These are phyloP conservation scores for Euleptes europaea DNA, from an alignment of 2,113 vertebrate genomes.

Conservation along the genomic window DNA sequence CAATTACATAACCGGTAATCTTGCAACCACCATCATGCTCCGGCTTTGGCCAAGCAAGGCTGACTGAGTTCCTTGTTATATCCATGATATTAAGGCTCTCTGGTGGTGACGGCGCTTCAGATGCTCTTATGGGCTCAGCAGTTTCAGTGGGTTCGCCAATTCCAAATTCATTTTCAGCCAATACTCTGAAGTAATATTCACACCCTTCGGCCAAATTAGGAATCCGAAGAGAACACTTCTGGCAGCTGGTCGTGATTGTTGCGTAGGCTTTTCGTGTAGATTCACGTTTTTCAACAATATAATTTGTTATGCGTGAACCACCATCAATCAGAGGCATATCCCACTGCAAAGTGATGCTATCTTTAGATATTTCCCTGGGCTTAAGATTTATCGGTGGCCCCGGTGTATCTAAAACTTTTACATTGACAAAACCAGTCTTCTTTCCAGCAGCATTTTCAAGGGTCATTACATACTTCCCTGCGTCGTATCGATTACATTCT, in stretches of 20 bases:
- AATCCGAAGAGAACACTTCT: constrained; percentile 86
- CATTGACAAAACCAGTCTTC: constrained; percentile 92
- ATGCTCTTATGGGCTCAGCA: constrained; percentile 88
- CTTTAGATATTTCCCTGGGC: constrained; percentile 89
- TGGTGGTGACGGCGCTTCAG: constrained; percentile 91
- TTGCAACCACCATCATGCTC: constrained; percentile 95
- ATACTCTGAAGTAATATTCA: constrained; percentile 97
- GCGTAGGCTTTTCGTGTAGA: constrained; percentile 94
- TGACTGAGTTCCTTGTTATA: constrained; percentile 89
- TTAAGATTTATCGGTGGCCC: constrained; percentile 95
- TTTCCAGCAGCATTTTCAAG: constrained; percentile 92
- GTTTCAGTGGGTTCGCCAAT: constrained; percentile 94
- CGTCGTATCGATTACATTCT: constrained; percentile 90
- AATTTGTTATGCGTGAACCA: constrained; percentile 94
- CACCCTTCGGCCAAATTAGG: constrained; percentile 89
- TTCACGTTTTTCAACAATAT: constrained; percentile 96
- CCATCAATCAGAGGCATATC: constrained; percentile 96
- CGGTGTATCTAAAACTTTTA: constrained; percentile 94
- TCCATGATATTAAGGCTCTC: constrained; percentile 92
- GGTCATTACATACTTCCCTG: constrained; percentile 92
- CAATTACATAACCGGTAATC: constrained; percentile 94
- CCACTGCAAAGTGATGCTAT: constrained; percentile 93
- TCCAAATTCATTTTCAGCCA: constrained; percentile 96
- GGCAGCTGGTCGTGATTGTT: constrained; percentile 88
- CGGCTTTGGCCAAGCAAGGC: constrained; percentile 95